Base-by-base conservation (phyloP, 2,113 vertebrate species). In the Theristicus caerulescens region DNA sequence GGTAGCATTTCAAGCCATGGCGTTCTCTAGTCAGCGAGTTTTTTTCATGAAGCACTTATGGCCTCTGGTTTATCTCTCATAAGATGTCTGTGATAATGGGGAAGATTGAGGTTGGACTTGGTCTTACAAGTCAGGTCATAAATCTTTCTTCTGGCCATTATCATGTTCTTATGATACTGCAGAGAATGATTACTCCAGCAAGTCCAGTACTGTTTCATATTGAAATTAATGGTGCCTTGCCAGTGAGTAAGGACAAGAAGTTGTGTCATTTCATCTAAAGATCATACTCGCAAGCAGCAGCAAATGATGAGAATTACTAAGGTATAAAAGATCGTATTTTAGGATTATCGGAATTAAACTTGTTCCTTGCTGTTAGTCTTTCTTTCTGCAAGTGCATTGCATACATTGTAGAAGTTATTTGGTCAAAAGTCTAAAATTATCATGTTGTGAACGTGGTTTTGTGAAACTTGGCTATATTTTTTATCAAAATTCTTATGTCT, bases 1-100 rank as follows among this genome's bases (percentile, higher is more conserved):
- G 67, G 29, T 59, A 85, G n/a, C 32, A 13, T 70, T 84, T 84
- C 29, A 70, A 29, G 38, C 38, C 22, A n/a, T 61, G 49, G 44
- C 19, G 17, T 58, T 59, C 29, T 82, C 71, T 67, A 27, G 34
- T 31, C 15, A 58, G 3, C 32, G 66, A 34, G 16, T 4, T 6
- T n/a, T 79, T 80, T 52, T 85, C 1, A 0, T 84, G 58, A 71
- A 46, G 36, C 15, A 5, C 25, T 70, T 49, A 12, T 0, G 10
- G 42, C 18, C 61, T 71, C 38, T 76, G 21, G 16, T 66, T 71
- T 78, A 64, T 27, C 26, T 90, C 16, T 62, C 5, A 0, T 61
- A 57, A 91, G 46, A 40, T 32, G 10, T 73, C 55, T 82, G 59
- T 82, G 47, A 16, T 64, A 31, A 47, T 20, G 65, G 10, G 19